Base-by-base conservation (phyloP, 2,888 invertebrate species). In the Eupithecia subfuscata region DNA sequence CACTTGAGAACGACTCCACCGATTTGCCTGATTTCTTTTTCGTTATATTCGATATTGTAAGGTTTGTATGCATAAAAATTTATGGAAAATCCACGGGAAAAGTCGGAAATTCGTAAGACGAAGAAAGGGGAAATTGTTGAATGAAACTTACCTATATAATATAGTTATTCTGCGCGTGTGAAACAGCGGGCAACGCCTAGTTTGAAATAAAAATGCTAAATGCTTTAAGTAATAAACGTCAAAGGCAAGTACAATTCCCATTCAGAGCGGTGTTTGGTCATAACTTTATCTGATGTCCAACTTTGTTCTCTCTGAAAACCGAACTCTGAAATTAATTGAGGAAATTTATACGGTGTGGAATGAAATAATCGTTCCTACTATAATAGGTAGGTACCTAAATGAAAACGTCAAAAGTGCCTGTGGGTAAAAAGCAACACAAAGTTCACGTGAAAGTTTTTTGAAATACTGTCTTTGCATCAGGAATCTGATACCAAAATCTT, bases 311-410 rank as follows among this genome's bases (percentile, higher is more conserved):
- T 71, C 69, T 68, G 69, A 65, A 74, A 67, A 67, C n/a, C 82
- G 81, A 83, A 81, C 82, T 84, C 83, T 84, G 83, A 86, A 88
- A 88, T 88, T 86, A 87, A 89, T 87, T 87, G 85, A 84, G 84
- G 85, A 87, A 88, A 87, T 86, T 73, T 63, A 25, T 37, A 18
- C 65, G 40, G 48, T 60, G 52, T 37, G 43, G 45, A 30, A 72
- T 45, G 65, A 25, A 70, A 60, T 52, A 52, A n/a, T 52, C 52
- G 18, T 52, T 60, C 25, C 25, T n/a, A 60, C 3, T 60, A 2
- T 30, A 3, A 30, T 30, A 30, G 45, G 45, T 16, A 45, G 45
- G 6, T 5, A 45, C 45, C 11, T 45, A 48, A 7, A 45, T 16
- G 45, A 48, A 1, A 52, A 52, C 2, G n/a, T 11, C 9, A 52